Percentiles rank a stretch among this genome's conserved stretches.
These are phyloP conservation scores for Synaphobranchus kaupii DNA, from an alignment of 2,797 vertebrate genomes.

Conservation along the genomic window DNA sequence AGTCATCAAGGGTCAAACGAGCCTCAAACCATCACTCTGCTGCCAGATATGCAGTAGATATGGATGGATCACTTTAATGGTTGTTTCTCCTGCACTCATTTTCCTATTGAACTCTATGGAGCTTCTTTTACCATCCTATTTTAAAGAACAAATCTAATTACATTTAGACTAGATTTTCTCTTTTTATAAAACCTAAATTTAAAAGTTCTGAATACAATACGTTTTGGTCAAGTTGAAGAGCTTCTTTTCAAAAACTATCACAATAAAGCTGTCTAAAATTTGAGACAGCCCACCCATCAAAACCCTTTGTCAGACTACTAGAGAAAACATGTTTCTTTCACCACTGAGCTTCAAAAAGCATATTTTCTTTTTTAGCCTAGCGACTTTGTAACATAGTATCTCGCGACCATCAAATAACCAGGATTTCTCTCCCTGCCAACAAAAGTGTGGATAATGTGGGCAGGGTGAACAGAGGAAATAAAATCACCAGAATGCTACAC, in stretches of 20 bases:
- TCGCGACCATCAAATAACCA: neutral
- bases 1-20: too few relatives aligned
- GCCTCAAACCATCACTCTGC: too few relatives aligned
- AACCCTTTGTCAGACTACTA: neutral
- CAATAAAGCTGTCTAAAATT: neutral
- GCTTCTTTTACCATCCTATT: too few relatives aligned
- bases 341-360: neutral
- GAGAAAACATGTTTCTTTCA: neutral
- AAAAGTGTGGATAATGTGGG: neutral
- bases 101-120: too few relatives aligned
- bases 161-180: neutral
- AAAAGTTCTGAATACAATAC: neutral
- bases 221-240: neutral
- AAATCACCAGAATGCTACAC: neutral
- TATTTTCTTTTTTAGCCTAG: neutral
- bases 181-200: neutral
- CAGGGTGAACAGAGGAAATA: constrained; percentile 7
- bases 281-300: constrained; percentile 11
- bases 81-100: too few relatives aligned
- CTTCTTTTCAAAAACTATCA: neutral
- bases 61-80: too few relatives aligned
- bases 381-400: constrained; percentile 1
- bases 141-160: neutral
- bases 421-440: neutral
- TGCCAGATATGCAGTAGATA: too few relatives aligned